A percentile compares a stretch with the other conserved stretches of the same genome.
phyloP scores from a whole-genome alignment of 2,888 invertebrate genomes.

The Caenorhabditis auriculariae region DNA sequence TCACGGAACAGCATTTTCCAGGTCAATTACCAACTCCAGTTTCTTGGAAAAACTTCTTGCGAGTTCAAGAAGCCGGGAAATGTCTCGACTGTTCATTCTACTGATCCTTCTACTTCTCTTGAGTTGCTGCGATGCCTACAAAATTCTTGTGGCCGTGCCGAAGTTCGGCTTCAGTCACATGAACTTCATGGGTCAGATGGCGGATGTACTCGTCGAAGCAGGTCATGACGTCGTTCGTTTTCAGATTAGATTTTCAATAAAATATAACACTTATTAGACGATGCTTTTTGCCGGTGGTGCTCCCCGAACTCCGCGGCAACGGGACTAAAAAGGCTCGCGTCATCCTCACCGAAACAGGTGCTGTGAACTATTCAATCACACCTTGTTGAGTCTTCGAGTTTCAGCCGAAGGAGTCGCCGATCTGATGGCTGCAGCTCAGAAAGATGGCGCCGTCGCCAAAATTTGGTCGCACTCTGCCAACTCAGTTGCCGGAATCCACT shows the following conservation, averaged over 20 bases:
- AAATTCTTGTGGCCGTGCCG: constrained; percentile 26
- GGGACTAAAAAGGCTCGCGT: constrained; percentile 26
- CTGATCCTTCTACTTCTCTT: constrained; percentile 3
- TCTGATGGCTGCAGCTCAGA: constrained; percentile 8
- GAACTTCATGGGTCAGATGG: constrained; percentile 24
- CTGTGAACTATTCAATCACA: not conserved
- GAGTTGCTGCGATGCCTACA: constrained; percentile 9
- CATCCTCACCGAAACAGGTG: constrained; percentile 12
- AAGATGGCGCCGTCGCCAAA: constrained; percentile 18
- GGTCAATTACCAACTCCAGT: too few species aligned
- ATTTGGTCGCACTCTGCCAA: constrained; percentile 27
- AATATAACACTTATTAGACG: too few species aligned
- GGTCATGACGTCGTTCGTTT: constrained; percentile 34
- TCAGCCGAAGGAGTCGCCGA: constrained; percentile 3
- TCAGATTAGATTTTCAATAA: too few species aligned
- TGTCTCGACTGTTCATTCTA: constrained; percentile 1
- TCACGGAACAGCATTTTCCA: too few species aligned
- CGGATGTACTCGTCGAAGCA: constrained; percentile 30
- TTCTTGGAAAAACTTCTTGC: too few species aligned
- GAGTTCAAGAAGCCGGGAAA: too few species aligned
- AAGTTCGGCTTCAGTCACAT: constrained; percentile 35
- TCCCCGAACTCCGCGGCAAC: constrained; percentile 12
- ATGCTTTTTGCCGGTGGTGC: too few species aligned
- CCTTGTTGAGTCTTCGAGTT: not conserved
- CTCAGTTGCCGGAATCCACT: constrained; percentile 18